phyloP scores from a whole-genome alignment of 2,113 vertebrate genomes.

The Dunckerocampus dactyliophorus region DNA sequence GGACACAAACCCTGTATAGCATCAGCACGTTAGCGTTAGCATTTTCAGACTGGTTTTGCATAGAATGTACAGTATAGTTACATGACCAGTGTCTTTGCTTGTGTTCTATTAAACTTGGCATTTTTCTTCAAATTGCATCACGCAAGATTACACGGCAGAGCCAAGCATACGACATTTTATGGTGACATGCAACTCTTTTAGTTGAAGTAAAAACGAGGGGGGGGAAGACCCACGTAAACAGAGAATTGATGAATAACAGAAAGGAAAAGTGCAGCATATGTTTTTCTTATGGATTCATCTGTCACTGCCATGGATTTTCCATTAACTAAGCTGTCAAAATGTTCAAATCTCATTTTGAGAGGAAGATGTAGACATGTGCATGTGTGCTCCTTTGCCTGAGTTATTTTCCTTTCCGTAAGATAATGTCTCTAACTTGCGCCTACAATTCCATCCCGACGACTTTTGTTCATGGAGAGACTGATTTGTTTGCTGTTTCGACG shows the following conservation, averaged over 20 bases:
- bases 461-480: neutral
- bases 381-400: slow-evolving; percentile 1
- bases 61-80: too few relatives aligned
- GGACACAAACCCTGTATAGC: too few relatives aligned
- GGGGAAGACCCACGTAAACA: neutral
- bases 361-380: neutral
- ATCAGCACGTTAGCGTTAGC: too few relatives aligned
- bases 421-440: neutral
- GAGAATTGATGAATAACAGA: neutral
- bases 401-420: neutral
- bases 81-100: too few relatives aligned
- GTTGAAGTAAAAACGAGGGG: too few relatives aligned
- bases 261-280: slow-evolving; percentile 6
- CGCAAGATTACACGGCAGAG: neutral
- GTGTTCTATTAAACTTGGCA: too few relatives aligned
- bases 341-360: slow-evolving; percentile 6
- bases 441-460: neutral
- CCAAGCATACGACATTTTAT: neutral
- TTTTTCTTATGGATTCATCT: slow-evolving; percentile 12
- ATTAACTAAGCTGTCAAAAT: slow-evolving; percentile 13
- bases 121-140: too few relatives aligned
- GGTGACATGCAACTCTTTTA: too few relatives aligned
- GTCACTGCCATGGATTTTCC: neutral
- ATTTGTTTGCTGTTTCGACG: too few relatives aligned
- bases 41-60: too few relatives aligned